A percentile compares a stretch with the other conserved stretches of the same genome.
Conservation (phyloP, 2,797 vertebrate species). For the Coluber constrictor region DNA sequence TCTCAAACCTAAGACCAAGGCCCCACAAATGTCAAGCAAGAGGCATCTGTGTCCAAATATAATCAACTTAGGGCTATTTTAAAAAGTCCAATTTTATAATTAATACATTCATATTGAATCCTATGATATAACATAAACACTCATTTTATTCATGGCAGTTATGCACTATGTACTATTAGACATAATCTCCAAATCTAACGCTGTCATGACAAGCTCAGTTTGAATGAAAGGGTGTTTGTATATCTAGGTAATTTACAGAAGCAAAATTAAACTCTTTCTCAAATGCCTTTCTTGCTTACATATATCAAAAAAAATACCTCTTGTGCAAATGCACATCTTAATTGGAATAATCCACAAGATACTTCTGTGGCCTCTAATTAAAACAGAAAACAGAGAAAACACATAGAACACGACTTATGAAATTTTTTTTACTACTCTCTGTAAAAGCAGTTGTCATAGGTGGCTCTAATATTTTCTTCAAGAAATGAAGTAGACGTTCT, state of each 20-base stretch:
- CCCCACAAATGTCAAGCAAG: background rate
- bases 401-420: background rate
- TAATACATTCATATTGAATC: background rate
- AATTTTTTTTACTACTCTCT: background rate
- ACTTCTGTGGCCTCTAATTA: slow-evolving; percentile 40
- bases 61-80: background rate
- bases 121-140: background rate
- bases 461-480: background rate
- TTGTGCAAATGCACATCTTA: slow-evolving; percentile 33
- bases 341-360: slow-evolving; percentile 41
- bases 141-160: background rate
- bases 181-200: background rate
- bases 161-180: background rate
- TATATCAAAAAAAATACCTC: slow-evolving; percentile 42
- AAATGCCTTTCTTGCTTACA: slow-evolving; percentile 9
- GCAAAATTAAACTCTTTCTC: slow-evolving; percentile 18
- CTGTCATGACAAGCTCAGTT: background rate
- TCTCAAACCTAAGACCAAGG: background rate
- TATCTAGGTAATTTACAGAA: slow-evolving; percentile 1
- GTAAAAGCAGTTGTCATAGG: background rate
- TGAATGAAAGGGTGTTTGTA: slow-evolving; percentile 14
- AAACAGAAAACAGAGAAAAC: background rate
- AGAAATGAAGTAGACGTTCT: background rate
- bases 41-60: background rate
- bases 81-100: background rate